Base-by-base conservation (phyloP, 2,888 invertebrate species). In the Argyra leucocephala region DNA sequence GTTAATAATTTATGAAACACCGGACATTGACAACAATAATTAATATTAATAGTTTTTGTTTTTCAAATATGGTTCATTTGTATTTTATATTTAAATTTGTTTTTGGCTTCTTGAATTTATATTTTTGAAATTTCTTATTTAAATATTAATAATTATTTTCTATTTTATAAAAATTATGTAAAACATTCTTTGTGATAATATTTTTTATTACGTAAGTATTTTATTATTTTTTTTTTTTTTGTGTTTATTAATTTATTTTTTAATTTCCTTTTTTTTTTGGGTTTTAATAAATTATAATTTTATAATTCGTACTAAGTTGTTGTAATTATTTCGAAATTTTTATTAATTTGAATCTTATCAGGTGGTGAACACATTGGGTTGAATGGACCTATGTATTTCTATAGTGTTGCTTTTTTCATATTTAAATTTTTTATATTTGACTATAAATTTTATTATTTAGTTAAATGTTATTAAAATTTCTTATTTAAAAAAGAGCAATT, bases 281-380 rank as follows among this genome's bases (percentile, higher is more conserved):
- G 12, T 48, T 12, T 48, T 48, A 31, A 31, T 31, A 6, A 31
- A 31, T 31, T 48, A 15, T 37, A 9, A n/a, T n/a, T n/a, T n/a
- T n/a, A n/a, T n/a, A n/a, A n/a, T n/a, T n/a, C n/a, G n/a, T n/a
- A n/a, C n/a, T n/a, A n/a, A n/a, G n/a, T 48, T 15, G 7, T 48
- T 48, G 12, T 48, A 18, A 18, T 48, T 48, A 5, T 48, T 48
- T 31, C 7, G 31, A 31, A 31, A 31, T 4, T 31, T 7, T 48
- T 48, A 37, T 37, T 37, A 48, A 18, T 48, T 48, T 48, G 48
- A 48, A 48, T 48, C 48, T 48, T 48, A 48, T 48, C 48, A 48
- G 48, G 48, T 48, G 48, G 48, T 48, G 48, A 48, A 48, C 48
- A 48, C 48, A 48, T 48, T 48, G 48, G 48, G 48, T 48, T 48